Evolutionary conservation across 2,797 vertebrate species (phyloP), one percentile per base, ranked within the genome.

Genomic region (Vultur gryphus): DNA sequence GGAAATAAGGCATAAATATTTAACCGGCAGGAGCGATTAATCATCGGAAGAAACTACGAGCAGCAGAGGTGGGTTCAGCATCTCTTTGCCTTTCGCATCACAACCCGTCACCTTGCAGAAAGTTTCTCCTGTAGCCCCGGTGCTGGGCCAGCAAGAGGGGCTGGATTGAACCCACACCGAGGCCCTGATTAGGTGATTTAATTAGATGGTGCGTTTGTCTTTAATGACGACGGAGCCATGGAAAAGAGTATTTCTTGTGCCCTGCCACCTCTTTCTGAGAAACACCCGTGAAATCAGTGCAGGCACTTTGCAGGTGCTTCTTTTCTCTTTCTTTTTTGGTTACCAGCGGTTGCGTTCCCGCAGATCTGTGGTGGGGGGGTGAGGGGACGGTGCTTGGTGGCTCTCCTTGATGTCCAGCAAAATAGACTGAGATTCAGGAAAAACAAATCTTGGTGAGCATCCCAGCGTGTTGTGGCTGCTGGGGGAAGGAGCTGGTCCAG

Each of bases 1-100:
- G 90, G 93, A 95, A 90, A 92, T 87, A 80, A 94, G 59, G 92
- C 81, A 92, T 89, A 92, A 95, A 92, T 96, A 94, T 94, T 95
- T 93, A 75, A 92, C 59, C 2, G 23, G 33, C 1, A 7, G 57
- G 67, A 77, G 37, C 0, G 1, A 91, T 95, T 71, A 80, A 92
- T 87, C 84, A 75, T 16, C 3, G 6, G 67, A 39, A 71, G 79
- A 19, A 43, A 2, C 0, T 0, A 4, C 0, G 19, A 73, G 84
- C 39, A 13, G 81, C 46, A 58, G 83, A 59, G 48, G 59, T 23
- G 71, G 70, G 37, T n/a, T 57, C 75, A 70, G 73, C 76, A 13
- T 54, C 94, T 67, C 83, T 84, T 25, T 75, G 72, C 58, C 83
- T 58, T 90, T 54, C 0, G 0, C 76, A 25, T 62, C 92, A 37